Conservation (phyloP, 2,888 invertebrate species). For the Protonemura montana region DNA sequence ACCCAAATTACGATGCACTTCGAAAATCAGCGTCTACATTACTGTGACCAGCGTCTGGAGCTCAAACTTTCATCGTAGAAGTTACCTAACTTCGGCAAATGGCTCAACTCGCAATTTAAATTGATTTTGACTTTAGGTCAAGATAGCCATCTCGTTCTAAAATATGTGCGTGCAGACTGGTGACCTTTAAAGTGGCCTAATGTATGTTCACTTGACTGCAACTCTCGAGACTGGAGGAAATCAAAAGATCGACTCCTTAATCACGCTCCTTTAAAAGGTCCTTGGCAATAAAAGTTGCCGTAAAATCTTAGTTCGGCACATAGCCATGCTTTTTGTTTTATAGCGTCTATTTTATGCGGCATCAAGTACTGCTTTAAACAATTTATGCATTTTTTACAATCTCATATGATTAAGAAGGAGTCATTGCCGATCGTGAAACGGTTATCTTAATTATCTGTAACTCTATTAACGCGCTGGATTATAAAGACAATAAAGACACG, state of each 20-base stretch:
- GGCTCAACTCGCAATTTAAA: not conserved
- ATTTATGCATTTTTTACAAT: not conserved
- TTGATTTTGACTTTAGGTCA: constrained; percentile 12
- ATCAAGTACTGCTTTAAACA: not conserved
- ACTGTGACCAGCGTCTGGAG: not conserved
- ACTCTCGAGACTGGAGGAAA: not conserved
- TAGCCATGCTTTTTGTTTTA: not conserved
- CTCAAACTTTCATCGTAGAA: not conserved
- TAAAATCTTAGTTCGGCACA: not conserved
- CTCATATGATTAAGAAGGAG: not conserved
- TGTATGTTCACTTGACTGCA: constrained; percentile 4
- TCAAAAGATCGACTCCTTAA: not conserved
- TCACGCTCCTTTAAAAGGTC: not conserved
- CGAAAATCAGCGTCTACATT: not conserved
- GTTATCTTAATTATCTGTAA: not conserved
- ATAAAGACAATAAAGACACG: not conserved
- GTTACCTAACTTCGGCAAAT: not conserved
- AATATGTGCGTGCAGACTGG: not conserved
- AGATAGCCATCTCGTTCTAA: not conserved
- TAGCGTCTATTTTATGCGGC: not conserved
- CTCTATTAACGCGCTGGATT: not conserved
- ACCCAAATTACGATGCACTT: not conserved
- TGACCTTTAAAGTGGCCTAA: not conserved
- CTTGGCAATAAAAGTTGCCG: not conserved
- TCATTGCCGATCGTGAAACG: not conserved